A percentile compares a stretch with the other conserved stretches of the same genome.
Evolutionary conservation across 2,113 vertebrate species (phyloP).

Genomic region (Desmodus rotundus): DNA sequence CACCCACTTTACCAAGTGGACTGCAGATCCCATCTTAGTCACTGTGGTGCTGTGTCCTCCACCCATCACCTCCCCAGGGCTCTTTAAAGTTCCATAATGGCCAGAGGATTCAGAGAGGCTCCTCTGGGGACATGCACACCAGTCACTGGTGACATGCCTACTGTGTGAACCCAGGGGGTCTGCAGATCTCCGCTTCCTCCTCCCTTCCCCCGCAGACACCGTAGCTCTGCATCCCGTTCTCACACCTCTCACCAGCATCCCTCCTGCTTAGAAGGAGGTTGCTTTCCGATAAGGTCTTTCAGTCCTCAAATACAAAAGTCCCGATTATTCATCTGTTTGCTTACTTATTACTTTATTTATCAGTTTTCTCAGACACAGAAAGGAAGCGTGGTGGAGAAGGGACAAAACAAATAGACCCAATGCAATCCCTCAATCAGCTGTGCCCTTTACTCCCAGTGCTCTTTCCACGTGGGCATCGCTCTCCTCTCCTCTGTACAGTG

Average conservation of each 20-base stretch:
- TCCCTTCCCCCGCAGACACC: rapidly evolving
- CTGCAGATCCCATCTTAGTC: not conserved
- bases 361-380: not conserved
- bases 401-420: not conserved
- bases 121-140: not conserved
- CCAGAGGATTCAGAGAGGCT: not conserved
- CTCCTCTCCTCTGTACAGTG: not conserved
- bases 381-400: not conserved
- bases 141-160: not conserved
- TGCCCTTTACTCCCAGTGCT: not conserved
- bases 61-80: not conserved
- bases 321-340: not conserved
- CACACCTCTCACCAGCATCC: rapidly evolving
- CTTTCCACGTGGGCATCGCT: not conserved
- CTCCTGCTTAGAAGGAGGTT: not conserved
- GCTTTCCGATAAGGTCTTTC: not conserved
- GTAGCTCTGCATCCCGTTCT: not conserved
- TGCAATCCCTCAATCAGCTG: not conserved
- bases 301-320: not conserved
- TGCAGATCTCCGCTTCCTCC: not conserved
- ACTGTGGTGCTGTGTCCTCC: not conserved
- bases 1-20: not conserved
- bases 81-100: not conserved
- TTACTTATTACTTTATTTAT: not conserved
- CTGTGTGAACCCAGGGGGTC: not conserved